A percentile compares a stretch with the other conserved stretches of the same genome.
These are phyloP conservation scores for Entelurus aequoreus DNA, from an alignment of 2,113 vertebrate genomes.

Conservation along the genomic window DNA sequence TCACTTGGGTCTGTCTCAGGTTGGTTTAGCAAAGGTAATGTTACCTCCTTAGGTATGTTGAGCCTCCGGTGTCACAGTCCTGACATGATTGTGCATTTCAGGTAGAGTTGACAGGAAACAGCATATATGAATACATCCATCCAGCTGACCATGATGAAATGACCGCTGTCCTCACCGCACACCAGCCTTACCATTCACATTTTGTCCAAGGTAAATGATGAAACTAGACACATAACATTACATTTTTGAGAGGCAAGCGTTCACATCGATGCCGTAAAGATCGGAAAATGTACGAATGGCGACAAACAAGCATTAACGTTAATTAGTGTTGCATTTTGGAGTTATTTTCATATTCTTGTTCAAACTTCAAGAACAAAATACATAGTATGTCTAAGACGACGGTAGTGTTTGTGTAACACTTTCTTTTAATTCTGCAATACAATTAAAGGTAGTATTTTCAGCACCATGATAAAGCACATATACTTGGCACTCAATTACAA, in stretches of 20 bases:
- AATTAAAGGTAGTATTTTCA: too few species aligned
- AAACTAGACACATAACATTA: background rate
- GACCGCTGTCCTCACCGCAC: conserved; percentile 92
- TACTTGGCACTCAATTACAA: too few species aligned
- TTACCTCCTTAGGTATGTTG: background rate
- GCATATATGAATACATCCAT: conserved; percentile 97
- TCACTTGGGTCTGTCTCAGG: conserved; percentile 95
- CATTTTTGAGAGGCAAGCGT: background rate
- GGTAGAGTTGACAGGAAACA: conserved; percentile 98
- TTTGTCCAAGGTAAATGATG: conserved; percentile 85
- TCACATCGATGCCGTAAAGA: background rate
- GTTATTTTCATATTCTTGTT: too few species aligned
- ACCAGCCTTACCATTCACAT: conserved; percentile 95
- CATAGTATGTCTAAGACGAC: too few species aligned
- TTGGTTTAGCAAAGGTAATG: conserved; percentile 46
- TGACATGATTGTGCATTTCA: conserved; percentile 62
- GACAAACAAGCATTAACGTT: background rate
- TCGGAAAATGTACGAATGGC: too few species aligned
- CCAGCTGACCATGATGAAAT: conserved; percentile 96
- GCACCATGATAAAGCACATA: too few species aligned
- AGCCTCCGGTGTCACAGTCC: conserved; percentile 1
- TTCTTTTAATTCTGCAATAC: too few species aligned
- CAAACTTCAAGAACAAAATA: too few species aligned
- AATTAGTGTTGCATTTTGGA: background rate
- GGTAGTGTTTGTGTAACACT: too few species aligned